Evolutionary conservation across 2,888 invertebrate genomes (phyloP).

Genomic region (Notodonta dromedarius): DNA sequence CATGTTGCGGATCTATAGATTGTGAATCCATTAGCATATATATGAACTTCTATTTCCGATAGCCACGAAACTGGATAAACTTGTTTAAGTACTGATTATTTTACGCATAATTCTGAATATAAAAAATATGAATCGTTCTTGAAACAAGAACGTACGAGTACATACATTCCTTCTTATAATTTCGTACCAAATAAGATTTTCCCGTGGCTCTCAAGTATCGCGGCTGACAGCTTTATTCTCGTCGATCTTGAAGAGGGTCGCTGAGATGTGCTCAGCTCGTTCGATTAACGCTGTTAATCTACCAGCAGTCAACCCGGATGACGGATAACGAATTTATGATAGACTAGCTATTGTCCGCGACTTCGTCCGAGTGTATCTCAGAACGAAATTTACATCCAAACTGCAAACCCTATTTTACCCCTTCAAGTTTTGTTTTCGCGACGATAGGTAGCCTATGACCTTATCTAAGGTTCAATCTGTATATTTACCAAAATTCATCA

Average conservation of each 20-base stretch:
- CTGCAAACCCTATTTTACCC: too few species aligned
- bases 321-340: background rate
- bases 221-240: constrained; percentile 1
- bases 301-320: background rate
- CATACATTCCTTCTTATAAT: background rate
- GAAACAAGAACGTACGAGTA: too few species aligned
- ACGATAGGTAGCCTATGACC: too few species aligned
- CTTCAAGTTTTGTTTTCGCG: too few species aligned
- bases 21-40: background rate
- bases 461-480: too few species aligned
- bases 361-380: too few species aligned
- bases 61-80: background rate
- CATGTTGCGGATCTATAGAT: constrained; percentile 16
- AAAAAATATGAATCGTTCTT: too few species aligned
- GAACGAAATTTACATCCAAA: too few species aligned
- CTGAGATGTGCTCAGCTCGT: background rate
- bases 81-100: background rate
- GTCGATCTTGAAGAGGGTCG: constrained; percentile 1
- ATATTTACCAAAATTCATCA: too few species aligned
- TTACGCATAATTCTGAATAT: background rate
- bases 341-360: background rate
- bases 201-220: background rate
- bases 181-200: background rate
- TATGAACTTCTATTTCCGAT: background rate
- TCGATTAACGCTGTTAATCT: constrained; percentile 15